Evolutionary conservation across 2,113 vertebrate species (phyloP).

Genomic region (Nyctibius bracteatus): DNA sequence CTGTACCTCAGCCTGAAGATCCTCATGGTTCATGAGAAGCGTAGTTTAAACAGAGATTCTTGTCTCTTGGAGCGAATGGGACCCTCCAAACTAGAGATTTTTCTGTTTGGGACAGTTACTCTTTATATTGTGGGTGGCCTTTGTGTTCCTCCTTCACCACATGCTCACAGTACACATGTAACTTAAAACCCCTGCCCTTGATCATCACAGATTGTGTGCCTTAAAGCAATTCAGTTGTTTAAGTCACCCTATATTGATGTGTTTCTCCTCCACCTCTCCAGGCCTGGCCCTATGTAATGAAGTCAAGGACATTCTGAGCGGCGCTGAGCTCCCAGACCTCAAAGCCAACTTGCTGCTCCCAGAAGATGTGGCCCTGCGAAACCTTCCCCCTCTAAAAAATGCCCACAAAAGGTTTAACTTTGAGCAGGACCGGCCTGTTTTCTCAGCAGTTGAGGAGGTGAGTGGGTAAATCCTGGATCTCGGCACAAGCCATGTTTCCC

Average conservation of each 20-base stretch:
- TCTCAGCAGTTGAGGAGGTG: conserved; percentile 88
- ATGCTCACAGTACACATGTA: rapidly evolving
- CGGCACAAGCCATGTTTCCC: not conserved
- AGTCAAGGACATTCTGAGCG: conserved; percentile 77
- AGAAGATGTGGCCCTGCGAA: conserved; percentile 87
- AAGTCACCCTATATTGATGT: not conserved
- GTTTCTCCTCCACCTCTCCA: conserved; percentile 7
- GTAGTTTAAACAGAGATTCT: not conserved
- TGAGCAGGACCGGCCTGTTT: conserved; percentile 73
- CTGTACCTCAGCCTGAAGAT: not conserved
- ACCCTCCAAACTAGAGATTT: not conserved
- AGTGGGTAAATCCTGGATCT: not conserved
- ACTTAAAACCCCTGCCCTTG: not conserved
- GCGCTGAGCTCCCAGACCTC: conserved; percentile 83
- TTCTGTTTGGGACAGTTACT: not conserved
- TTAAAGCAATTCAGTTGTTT: not conserved
- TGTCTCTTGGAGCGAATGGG: not conserved
- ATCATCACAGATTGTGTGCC: rapidly evolving
- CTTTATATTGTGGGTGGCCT: not conserved
- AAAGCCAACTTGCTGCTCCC: conserved; percentile 84
- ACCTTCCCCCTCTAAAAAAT: conserved; percentile 84
- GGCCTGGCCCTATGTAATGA: conserved; percentile 81
- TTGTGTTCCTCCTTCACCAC: not conserved
- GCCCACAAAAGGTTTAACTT: conserved; percentile 88
- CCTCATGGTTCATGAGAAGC: not conserved